Evolutionary conservation across 2,113 vertebrate species (phyloP).

Genomic region (Smithornis capensis): DNA sequence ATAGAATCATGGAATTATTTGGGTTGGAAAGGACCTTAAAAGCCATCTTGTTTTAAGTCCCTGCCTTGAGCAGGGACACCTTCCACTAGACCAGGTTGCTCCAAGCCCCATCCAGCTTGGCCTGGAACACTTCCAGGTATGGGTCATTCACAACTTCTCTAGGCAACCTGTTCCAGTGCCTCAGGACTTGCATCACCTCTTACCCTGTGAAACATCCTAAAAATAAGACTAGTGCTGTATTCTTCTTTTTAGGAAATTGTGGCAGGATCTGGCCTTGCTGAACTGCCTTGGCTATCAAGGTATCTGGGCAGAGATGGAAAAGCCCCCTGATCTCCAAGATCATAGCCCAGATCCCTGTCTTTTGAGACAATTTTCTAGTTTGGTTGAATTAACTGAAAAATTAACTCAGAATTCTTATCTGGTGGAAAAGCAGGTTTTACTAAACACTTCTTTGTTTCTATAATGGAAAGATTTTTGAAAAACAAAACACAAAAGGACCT

Average conservation of each 20-base stretch:
- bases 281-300: fast-evolving
- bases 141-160: background rate
- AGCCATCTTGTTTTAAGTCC: background rate
- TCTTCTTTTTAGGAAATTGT: background rate
- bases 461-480: background rate
- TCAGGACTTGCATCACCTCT: background rate
- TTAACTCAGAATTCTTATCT: background rate
- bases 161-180: background rate
- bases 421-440: background rate
- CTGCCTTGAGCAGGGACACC: background rate
- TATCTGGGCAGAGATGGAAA: background rate
- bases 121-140: background rate
- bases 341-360: background rate
- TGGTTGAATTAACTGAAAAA: background rate
- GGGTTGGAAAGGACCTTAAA: background rate
- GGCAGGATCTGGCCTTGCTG: background rate
- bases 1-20: background rate
- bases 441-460: background rate
- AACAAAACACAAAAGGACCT: background rate
- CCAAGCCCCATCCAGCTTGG: background rate
- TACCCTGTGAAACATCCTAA: background rate
- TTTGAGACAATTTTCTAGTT: background rate
- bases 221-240: background rate
- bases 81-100: background rate
- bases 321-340: fast-evolving